phyloP scores from a whole-genome alignment of 2,888 invertebrate species.

The Monoplex corrugatus region DNA sequence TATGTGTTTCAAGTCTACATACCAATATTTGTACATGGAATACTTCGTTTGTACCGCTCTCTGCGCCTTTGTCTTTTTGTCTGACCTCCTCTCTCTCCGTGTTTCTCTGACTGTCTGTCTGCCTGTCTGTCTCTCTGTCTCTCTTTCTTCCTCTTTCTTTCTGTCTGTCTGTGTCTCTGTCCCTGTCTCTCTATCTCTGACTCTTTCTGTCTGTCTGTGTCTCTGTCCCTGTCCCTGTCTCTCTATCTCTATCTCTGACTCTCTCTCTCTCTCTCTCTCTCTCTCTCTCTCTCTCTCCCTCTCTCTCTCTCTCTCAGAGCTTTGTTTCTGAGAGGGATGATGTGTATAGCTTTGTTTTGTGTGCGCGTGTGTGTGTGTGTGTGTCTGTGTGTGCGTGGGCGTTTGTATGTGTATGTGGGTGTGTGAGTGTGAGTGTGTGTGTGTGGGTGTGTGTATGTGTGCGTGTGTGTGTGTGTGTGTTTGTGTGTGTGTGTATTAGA shows the following conservation, averaged over 20 bases:
- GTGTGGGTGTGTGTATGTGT: not conserved
- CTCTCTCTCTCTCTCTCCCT: not conserved
- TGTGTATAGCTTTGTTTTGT: too few relatives aligned
- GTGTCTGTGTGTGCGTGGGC: not conserved
- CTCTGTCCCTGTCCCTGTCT: not conserved
- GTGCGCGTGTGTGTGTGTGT: not conserved
- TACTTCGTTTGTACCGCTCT: too few relatives aligned
- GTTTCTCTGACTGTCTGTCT: not conserved
- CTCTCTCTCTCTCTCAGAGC: not conserved
- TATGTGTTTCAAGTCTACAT: too few relatives aligned
- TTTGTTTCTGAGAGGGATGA: too few relatives aligned
- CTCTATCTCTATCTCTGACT: not conserved
- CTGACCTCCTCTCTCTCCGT: too few relatives aligned
- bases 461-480: constrained; percentile 24
- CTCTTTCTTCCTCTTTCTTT: not conserved
- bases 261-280: not conserved
- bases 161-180: too few relatives aligned
- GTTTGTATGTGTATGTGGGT: not conserved
- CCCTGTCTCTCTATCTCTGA: not conserved
- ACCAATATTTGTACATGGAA: too few relatives aligned
- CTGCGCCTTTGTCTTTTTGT: too few relatives aligned
- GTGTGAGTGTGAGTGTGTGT: not conserved
- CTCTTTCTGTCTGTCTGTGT: not conserved
- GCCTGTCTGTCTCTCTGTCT: not conserved
- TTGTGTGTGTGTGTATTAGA: constrained; percentile 20